Evolutionary conservation across 2,113 vertebrate genomes (phyloP).

Genomic region (Leptobrachium leishanense): DNA sequence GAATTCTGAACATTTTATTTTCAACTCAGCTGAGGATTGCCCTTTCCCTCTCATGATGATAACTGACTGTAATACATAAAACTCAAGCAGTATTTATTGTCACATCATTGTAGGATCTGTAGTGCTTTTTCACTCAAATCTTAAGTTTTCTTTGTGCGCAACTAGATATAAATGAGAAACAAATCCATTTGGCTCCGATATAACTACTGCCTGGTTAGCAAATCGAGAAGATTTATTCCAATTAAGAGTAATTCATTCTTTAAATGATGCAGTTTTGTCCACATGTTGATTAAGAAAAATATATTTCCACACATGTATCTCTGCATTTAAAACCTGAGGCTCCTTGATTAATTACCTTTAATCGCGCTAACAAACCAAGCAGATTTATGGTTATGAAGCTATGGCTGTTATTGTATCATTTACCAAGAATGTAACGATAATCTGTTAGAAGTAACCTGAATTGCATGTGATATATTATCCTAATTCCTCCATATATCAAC

Average conservation of each 20-base stretch:
- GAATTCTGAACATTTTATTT: too few species aligned
- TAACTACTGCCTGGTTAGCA: background rate
- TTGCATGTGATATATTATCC: conserved; percentile 1
- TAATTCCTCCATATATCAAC: conserved; percentile 14
- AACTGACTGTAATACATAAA: too few species aligned
- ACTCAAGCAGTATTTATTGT: too few species aligned
- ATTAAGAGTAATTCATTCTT: background rate
- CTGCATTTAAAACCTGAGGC: background rate
- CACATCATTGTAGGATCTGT: too few species aligned
- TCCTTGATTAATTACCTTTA: background rate
- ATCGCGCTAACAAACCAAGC: background rate
- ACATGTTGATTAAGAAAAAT: background rate
- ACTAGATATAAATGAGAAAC: too few species aligned
- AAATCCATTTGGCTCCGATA: too few species aligned
- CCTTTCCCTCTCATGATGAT: too few species aligned
- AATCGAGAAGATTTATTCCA: background rate
- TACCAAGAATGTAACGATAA: background rate
- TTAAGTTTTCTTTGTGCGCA: too few species aligned
- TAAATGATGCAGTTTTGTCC: background rate
- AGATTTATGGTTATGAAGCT: background rate
- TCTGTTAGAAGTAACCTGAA: background rate
- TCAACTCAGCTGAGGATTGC: too few species aligned
- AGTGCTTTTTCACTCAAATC: too few species aligned
- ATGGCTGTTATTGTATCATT: background rate
- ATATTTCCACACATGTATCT: background rate